Conservation (phyloP, 2,797 vertebrate species). For the Tauraco hartlaubi region DNA sequence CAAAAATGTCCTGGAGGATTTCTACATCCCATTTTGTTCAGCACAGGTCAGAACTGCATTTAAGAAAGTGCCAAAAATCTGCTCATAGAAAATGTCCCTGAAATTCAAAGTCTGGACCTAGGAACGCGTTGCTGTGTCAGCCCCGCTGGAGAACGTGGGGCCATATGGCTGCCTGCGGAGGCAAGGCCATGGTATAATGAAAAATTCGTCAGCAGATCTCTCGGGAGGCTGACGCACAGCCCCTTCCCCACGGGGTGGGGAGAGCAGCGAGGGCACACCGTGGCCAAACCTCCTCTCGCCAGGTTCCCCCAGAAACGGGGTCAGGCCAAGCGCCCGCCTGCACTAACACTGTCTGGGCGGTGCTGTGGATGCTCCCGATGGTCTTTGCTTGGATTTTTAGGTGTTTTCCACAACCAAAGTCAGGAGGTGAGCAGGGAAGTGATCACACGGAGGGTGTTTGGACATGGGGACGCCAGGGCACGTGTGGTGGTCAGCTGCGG, state of each 20-base stretch:
- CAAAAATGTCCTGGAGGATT: neutral
- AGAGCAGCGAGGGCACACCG: neutral
- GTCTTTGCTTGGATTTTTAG: neutral
- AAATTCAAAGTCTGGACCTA: neutral
- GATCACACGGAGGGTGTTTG: fast-evolving
- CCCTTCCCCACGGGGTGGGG: fast-evolving
- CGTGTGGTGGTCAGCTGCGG: fast-evolving
- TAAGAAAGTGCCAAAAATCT: neutral
- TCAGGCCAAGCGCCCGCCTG: fast-evolving
- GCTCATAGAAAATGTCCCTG: neutral
- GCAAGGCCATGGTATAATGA: neutral
- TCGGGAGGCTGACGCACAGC: neutral
- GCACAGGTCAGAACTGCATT: neutral
- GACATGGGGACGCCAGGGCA: neutral
- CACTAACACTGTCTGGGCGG: fast-evolving
- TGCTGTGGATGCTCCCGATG: neutral
- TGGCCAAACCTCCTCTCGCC: neutral
- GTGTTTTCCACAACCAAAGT: neutral
- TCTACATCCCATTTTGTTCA: neutral
- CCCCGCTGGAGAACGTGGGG: neutral
- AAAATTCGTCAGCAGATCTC: constrained; percentile 29
- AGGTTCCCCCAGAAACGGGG: neutral
- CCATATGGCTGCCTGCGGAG: constrained; percentile 20
- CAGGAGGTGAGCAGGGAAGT: neutral
- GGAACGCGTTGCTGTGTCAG: neutral